Conservation (phyloP, 2,888 invertebrate genomes). For the Sipha maydis region DNA sequence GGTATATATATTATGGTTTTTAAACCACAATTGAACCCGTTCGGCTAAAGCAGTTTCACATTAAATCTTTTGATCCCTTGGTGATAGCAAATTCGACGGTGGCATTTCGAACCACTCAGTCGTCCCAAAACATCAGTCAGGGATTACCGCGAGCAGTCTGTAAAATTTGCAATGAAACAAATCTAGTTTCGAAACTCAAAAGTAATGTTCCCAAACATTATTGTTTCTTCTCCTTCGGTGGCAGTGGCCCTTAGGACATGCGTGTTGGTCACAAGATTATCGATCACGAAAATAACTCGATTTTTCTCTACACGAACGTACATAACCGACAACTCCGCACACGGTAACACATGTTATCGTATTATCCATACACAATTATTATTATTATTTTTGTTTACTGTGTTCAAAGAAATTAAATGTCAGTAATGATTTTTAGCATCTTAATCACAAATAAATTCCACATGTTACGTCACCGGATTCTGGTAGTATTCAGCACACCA, state of each 20-base stretch:
- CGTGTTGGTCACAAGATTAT: neutral
- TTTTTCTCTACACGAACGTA: too few relatives aligned
- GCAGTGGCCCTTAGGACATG: neutral
- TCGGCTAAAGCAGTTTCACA: conserved; percentile 5
- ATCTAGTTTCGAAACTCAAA: neutral
- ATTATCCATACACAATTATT: too few relatives aligned
- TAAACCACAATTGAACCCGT: conserved; percentile 31
- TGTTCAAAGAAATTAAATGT: too few relatives aligned
- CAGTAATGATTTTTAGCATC: too few relatives aligned
- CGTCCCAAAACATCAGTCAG: neutral
- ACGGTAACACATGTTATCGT: too few relatives aligned
- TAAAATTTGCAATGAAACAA: conserved; percentile 1
- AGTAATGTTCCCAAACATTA: neutral
- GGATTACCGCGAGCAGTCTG: conserved; percentile 10
- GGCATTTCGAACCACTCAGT: neutral
- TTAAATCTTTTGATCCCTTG: conserved; percentile 56
- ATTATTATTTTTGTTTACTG: too few relatives aligned
- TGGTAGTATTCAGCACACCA: too few relatives aligned
- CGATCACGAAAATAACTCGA: too few relatives aligned
- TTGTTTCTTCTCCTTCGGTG: neutral
- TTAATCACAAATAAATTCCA: too few relatives aligned
- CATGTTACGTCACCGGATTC: too few relatives aligned
- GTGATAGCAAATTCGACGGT: neutral
- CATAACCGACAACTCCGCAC: too few relatives aligned
- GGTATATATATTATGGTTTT: conserved; percentile 3